Base-by-base conservation (phyloP, 2,888 invertebrate genomes). In the Torymus auratus region DNA sequence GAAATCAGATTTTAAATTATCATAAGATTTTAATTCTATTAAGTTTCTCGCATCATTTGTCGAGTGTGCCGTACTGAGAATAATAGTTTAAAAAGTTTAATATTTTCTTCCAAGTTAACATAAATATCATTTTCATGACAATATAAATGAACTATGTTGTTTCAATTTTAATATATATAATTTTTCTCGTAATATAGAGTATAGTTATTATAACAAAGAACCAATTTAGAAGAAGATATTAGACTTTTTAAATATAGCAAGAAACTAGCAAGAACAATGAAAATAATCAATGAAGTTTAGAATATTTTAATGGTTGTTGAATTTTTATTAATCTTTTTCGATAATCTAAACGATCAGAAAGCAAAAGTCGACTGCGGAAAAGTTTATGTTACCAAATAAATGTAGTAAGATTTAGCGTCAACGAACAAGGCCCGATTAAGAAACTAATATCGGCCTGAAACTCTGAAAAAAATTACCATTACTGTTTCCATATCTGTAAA, bases 211-310 rank as follows among this genome's bases (percentile, higher is more conserved):
- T n/a, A 56, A 61, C 20, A 64, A 55, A 28, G n/a, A 55, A 64
- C 17, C 55, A 69, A 69, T 76, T 76, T 76, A 61, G 55, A 76
- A 76, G 62, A 62, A 62, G 69, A 70, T 69, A 62, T 69, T 62
- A 56, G 56, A 52, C 55, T 41, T 68, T 68, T 68, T 61, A 13
- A 70, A 58, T 12, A 13, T 68, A 75, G 52, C 41, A 41, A n/a
- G 2, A 12, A 58, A 58, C 1, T 17, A 50, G n/a, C n/a, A n/a
- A n/a, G n/a, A n/a, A n/a, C 15, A 41, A 64, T 12, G n/a, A n/a
- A 74, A 58, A 58, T 10, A 50, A 67, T 41, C 41, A 28, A 55
- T 41, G 28, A 55, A 41, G 13, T 65, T 74, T 41, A 65, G 50
- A 56, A 58, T 50, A 65, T 68, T 67, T 74, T 67, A 52, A 75